A percentile compares a stretch with the other conserved stretches of the same genome.
These are phyloP conservation scores for Monochamus alternatus DNA, from an alignment of 2,888 invertebrate species.

Conservation along the genomic window DNA sequence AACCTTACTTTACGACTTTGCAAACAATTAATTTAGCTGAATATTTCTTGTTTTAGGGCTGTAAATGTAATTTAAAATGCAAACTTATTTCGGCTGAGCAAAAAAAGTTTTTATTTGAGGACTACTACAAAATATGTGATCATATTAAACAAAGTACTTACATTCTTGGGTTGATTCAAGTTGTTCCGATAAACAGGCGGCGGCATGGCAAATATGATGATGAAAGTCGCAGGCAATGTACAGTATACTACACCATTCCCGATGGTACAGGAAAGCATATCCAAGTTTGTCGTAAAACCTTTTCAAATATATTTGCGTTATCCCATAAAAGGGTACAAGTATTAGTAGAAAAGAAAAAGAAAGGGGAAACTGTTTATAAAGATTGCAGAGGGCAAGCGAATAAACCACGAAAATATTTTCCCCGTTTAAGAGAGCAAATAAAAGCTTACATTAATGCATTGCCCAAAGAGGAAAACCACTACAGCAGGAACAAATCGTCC, in stretches of 20 bases:
- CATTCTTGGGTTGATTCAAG: conserved; percentile 35
- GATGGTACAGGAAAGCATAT: conserved; percentile 48
- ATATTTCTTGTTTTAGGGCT: too few species aligned
- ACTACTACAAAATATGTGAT: conserved; percentile 33
- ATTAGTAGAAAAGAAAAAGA: conserved; percentile 38
- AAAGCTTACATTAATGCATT: not conserved
- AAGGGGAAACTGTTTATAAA: conserved; percentile 8
- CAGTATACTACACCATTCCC: conserved; percentile 49
- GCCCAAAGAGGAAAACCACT: conserved; percentile 1
- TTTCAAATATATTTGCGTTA: conserved; percentile 48
- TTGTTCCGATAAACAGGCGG: conserved; percentile 20
- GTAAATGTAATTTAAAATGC: too few species aligned
- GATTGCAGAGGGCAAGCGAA: not conserved
- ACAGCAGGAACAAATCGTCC: not conserved
- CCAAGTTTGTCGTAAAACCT: conserved; percentile 49
- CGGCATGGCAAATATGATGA: not conserved
- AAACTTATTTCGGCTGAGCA: conserved; percentile 19
- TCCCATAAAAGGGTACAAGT: conserved; percentile 35
- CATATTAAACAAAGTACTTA: conserved; percentile 30
- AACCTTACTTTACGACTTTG: too few species aligned
- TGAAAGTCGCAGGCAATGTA: conserved; percentile 45
- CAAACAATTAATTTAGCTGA: too few species aligned
- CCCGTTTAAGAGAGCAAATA: not conserved
- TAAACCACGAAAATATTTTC: not conserved
- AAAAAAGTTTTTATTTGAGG: conserved; percentile 37